Evolutionary conservation across 2,888 invertebrate genomes (phyloP).

Genomic region (Tachina grossa): DNA sequence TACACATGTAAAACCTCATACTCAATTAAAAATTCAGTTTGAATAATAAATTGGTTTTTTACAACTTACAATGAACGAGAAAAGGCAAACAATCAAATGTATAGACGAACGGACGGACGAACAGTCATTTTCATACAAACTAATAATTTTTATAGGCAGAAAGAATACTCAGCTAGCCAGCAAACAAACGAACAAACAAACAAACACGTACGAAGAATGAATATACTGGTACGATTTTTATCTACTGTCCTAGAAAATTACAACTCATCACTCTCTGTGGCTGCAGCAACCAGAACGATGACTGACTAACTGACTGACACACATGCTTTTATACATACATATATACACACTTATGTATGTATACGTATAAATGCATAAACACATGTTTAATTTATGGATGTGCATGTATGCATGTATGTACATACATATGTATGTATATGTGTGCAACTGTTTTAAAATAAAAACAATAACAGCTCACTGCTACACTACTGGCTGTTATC

Average conservation of each 20-base stretch:
- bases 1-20: conserved; percentile 59
- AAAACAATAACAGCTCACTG: conserved; percentile 24
- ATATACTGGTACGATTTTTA: conserved; percentile 54
- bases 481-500: conserved; percentile 55
- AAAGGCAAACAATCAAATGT: conserved; percentile 61
- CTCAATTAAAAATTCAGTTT: conserved; percentile 70
- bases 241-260: conserved; percentile 71
- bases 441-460: conserved; percentile 14
- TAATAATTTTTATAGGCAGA: conserved; percentile 24
- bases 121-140: conserved; percentile 7
- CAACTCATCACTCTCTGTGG: conserved; percentile 62
- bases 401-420: background rate
- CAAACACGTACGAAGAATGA: background rate
- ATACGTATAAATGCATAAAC: background rate
- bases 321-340: background rate
- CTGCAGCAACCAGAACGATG: conserved; percentile 6
- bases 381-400: background rate
- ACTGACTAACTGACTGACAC: conserved; percentile 27
- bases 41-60: conserved; percentile 71
- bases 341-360: background rate
- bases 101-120: background rate
- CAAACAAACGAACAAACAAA: conserved; percentile 25
- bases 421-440: background rate
- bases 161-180: conserved; percentile 22
- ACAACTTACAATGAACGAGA: conserved; percentile 53